Evolutionary conservation across 2,888 invertebrate species (phyloP).

Genomic region (Volucella zonaria): DNA sequence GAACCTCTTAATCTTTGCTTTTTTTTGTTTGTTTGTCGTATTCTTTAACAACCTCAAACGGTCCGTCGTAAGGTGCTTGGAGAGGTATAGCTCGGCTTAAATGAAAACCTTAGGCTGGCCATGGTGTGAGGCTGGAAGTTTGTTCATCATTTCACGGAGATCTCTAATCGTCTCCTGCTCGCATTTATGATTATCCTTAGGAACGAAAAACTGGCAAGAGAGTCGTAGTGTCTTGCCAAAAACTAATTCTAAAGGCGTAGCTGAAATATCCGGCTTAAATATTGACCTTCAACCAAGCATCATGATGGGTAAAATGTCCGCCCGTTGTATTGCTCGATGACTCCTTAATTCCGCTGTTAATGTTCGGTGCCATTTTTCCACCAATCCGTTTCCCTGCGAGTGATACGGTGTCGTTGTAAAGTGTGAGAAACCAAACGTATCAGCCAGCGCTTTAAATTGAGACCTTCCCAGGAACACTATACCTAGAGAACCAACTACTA

Average conservation of each 20-base stretch:
- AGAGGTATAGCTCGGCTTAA: constrained; percentile 42
- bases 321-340: constrained; percentile 61
- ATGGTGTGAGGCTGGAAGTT: background rate
- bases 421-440: constrained; percentile 53
- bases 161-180: too few relatives aligned
- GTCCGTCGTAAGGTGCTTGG: constrained; percentile 52
- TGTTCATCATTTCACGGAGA: constrained; percentile 22
- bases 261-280: constrained; percentile 69
- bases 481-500: constrained; percentile 35
- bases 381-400: constrained; percentile 65
- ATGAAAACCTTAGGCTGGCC: constrained; percentile 21
- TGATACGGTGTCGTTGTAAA: constrained; percentile 64
- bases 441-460: constrained; percentile 52
- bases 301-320: constrained; percentile 23
- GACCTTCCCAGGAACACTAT: constrained; percentile 55
- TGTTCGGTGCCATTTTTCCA: constrained; percentile 70
- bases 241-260: constrained; percentile 76
- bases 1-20: too few relatives aligned
- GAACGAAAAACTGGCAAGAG: constrained; percentile 10
- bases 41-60: constrained; percentile 32
- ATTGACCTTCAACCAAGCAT: constrained; percentile 45
- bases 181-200: too few relatives aligned
- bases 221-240: constrained; percentile 76
- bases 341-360: constrained; percentile 57
- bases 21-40: background rate